These are phyloP conservation scores for Caretta caretta DNA, from an alignment of 2,113 vertebrate genomes.

Conservation along the genomic window DNA sequence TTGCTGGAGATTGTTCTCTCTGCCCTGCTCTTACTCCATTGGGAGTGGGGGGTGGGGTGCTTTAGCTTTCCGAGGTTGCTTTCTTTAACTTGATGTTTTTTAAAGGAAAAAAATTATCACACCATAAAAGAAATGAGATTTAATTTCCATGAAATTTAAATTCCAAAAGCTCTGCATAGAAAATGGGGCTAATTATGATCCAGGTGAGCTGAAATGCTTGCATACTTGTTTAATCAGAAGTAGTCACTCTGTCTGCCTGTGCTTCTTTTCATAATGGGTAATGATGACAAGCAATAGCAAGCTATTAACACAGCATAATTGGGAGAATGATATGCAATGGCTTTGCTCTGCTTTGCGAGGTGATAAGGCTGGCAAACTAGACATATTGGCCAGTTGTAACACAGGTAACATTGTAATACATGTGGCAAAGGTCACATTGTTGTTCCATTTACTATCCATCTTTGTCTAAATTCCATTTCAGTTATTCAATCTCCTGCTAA, in stretches of 20 bases:
- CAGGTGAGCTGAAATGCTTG: neutral
- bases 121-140: neutral
- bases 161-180: neutral
- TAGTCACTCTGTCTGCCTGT: neutral
- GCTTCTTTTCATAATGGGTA: accelerated
- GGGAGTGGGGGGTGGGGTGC: accelerated
- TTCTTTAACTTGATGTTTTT: neutral
- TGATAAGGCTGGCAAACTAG: neutral
- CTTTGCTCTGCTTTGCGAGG: neutral
- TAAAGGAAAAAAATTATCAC: neutral
- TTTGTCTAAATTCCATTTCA: neutral
- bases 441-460: neutral
- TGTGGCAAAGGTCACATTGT: neutral
- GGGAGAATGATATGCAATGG: accelerated
- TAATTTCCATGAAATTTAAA: neutral
- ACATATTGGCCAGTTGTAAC: neutral
- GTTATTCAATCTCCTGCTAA: neutral
- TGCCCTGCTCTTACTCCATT: neutral
- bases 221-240: neutral
- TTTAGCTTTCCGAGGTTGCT: neutral
- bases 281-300: neutral
- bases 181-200: neutral
- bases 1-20: neutral
- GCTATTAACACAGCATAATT: accelerated
- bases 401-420: neutral